Evolutionary conservation across 2,888 invertebrate genomes (phyloP), one percentile per base, ranked within the genome.

Genomic region (Aethes cnicana): DNA sequence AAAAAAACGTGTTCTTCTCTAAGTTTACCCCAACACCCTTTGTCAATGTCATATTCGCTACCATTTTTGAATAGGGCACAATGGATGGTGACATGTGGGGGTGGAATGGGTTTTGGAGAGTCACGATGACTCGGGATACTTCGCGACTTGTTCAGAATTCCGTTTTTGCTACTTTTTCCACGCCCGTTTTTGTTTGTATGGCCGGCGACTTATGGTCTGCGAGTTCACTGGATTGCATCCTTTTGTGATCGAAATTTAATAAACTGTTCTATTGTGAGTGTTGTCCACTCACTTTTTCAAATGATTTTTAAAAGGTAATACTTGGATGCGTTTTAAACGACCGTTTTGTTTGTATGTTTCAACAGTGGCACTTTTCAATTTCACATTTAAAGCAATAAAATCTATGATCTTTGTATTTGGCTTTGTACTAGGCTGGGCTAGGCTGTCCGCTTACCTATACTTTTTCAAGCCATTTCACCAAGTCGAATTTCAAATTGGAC

Each of bases 1-100:
- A 57, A 26, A 66, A 57, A 30, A 66, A 65, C 66, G 78, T 84
- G 82, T 84, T 78, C 77, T 63, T 54, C 61, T 56, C 55, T 61
- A 63, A 81, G 78, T 81, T 80, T 80, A 79, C 75, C 79, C 81
- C 79, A 81, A 82, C 78, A 81, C 74, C 84, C 81, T 84, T 86
- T 88, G 84, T 87, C 83, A 84, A 69, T 78, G 81, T 84, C 82
- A 77, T 68, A 68, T 76, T 77, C 69, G 86, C 84, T 87, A 86
- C 87, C 76, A 87, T 86, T 82, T 70, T 70, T 63, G 68, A 67
- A 66, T 65, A 69, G 63, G 63, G 57, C 61, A 84, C 80, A 84
- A 84, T 82, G 59, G 66, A 79, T 77, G 85, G 84, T 84, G 88
- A 87, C 84, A 86, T 80, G 75, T 74, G 84, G 74, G 69, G 69